Base-by-base conservation (phyloP, 1,140 invertebrate species). In the Drosophila sulfurigaster region DNA sequence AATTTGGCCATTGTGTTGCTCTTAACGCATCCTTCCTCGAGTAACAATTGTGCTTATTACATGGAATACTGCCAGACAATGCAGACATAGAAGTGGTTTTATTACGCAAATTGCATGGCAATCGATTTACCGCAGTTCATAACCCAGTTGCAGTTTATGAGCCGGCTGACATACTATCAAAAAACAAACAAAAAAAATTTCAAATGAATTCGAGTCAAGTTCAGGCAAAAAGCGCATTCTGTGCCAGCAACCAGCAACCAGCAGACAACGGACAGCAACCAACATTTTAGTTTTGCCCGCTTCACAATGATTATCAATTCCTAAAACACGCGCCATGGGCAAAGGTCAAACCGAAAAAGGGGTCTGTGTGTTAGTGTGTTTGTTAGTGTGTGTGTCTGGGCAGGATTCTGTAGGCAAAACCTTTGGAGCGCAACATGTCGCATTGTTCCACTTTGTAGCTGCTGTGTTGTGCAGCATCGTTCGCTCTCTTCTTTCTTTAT, bases 401-500 rank as follows among this genome's bases (percentile, higher is more conserved):
- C 43, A 48, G 81, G 67, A 70, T 64, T 52, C n/a, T 60, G 20
- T 25, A 20, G 68, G 38, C 43, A 79, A 79, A 83, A 63, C 67
- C 74, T 78, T 83, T 89, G 59, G 67, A 80, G 85, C 85, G 83
- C 83, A 88, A 88, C 83, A 88, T 89, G 85, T 88, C 85, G 85
- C 78, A 83, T 80, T 87, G 83, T 83, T 89, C 70, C 73, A 83
- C 78, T 88, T 83, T 83, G 73, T 83, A 68, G 64, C 71, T 51
- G 30, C 59, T 65, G 67, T 51, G 30, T 56, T 65, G 59, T 57
- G 59, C 56, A 68, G 48, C 35, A 10, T 38, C 35, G 35, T 38
- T 57, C 16, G 2, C 5, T 35, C 58, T 56, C 20, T 25, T 25
- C 3, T 25, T 25, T 28, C 56, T 64, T 38, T 13, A 35, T 54